phyloP scores from a whole-genome alignment of 2,113 vertebrate genomes.

The Dinomys branickii region DNA sequence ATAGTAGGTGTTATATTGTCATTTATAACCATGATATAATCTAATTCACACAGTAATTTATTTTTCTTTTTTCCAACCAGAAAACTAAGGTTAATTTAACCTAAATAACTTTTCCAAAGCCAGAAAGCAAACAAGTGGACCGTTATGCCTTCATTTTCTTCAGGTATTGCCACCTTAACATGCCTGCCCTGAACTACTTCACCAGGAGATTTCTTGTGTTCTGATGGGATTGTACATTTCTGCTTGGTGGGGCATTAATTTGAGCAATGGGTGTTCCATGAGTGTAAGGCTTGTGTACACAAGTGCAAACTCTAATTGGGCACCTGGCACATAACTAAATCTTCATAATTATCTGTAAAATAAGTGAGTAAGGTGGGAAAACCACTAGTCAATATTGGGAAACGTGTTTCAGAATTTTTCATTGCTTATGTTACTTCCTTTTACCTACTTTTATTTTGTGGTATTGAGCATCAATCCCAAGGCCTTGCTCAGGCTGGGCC shows the following conservation, averaged over 20 bases:
- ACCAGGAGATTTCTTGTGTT: background rate
- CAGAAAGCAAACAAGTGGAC: background rate
- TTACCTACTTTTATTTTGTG: background rate
- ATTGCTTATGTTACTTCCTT: background rate
- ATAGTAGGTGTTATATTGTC: background rate
- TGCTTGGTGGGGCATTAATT: background rate
- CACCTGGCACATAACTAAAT: background rate
- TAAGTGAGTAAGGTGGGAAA: background rate
- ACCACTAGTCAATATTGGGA: background rate
- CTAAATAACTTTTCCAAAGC: background rate
- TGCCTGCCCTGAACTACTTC: background rate
- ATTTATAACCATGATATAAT: background rate
- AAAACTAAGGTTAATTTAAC: background rate
- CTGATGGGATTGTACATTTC: background rate
- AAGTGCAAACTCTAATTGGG: background rate
- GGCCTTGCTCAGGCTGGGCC: background rate
- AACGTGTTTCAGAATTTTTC: background rate
- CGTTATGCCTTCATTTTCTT: background rate
- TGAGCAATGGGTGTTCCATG: background rate
- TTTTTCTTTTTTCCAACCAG: slow-evolving; percentile 29
- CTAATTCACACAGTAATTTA: background rate
- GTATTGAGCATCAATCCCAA: background rate
- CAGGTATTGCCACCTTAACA: background rate
- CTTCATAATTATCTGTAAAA: slow-evolving; percentile 2
- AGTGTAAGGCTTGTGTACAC: background rate